Evolutionary conservation across 1,140 invertebrate genomes (phyloP).

Genomic region (Muscidifurax raptorellus): DNA sequence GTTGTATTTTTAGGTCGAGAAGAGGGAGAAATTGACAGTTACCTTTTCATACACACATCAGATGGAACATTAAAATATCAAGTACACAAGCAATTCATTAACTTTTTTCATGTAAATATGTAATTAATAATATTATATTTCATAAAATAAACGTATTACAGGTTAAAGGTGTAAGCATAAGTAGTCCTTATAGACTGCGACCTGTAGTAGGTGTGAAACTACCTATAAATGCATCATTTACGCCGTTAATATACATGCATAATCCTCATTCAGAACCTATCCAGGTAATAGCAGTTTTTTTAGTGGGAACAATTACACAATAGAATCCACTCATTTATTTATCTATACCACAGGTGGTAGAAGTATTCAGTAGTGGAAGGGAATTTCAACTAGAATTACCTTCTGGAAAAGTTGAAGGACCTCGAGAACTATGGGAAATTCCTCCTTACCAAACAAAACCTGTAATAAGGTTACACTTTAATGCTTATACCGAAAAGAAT

Average conservation of each 20-base stretch:
- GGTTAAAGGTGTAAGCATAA: conserved; percentile 88
- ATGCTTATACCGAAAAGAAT: conserved; percentile 84
- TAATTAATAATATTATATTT: conserved; percentile 14
- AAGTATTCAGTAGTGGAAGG: conserved; percentile 93
- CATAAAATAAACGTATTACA: conserved; percentile 64
- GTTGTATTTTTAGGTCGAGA: conserved; percentile 95
- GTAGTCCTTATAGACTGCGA: conserved; percentile 91
- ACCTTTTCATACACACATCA: conserved; percentile 94
- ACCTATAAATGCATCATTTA: conserved; percentile 93
- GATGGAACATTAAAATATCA: conserved; percentile 89
- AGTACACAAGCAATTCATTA: conserved; percentile 70
- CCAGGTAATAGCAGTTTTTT: conserved; percentile 80
- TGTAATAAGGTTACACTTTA: conserved; percentile 90
- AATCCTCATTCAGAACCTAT: conserved; percentile 92
- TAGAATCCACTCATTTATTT: background rate
- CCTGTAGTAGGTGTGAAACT: conserved; percentile 92
- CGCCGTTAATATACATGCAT: conserved; percentile 93
- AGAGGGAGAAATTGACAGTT: conserved; percentile 91
- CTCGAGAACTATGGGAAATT: conserved; percentile 91
- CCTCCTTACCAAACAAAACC: conserved; percentile 92
- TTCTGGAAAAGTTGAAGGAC: conserved; percentile 85
- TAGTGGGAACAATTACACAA: background rate
- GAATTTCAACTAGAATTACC: conserved; percentile 94
- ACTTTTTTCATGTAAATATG: conserved; percentile 15
- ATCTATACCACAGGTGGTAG: conserved; percentile 80